Percentiles rank a stretch among this genome's conserved stretches.
phyloP scores from a whole-genome alignment of 2,113 vertebrate species.

The Cepphus grylle region DNA sequence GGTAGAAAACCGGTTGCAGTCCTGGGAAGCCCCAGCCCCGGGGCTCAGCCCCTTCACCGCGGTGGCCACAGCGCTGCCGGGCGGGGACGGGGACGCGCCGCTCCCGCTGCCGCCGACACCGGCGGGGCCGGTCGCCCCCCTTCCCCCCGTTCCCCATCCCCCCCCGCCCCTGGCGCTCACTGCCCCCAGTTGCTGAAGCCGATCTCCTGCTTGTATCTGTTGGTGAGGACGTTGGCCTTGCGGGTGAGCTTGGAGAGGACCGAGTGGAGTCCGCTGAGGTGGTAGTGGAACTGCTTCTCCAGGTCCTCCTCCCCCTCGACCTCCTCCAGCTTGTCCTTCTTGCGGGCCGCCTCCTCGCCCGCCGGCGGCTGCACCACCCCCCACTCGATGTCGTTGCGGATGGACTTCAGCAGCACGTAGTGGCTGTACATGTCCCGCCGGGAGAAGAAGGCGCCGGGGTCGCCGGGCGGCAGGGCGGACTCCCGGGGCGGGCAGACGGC shows the following conservation, averaged over 20 bases:
- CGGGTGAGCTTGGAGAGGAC: conserved; percentile 92
- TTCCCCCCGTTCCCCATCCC: background rate
- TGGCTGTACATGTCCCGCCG: conserved; percentile 93
- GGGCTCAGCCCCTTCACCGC: background rate
- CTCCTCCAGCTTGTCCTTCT: conserved; percentile 77
- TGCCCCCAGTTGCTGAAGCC: conserved; percentile 87
- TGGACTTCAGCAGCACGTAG: conserved; percentile 92
- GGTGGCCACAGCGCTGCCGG: conserved; percentile 65
- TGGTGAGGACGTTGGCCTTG: conserved; percentile 91
- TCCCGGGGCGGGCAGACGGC: background rate
- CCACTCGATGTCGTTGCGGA: conserved; percentile 94
- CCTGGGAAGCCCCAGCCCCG: background rate
- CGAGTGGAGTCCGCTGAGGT: conserved; percentile 89
- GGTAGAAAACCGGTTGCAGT: conserved; percentile 62
- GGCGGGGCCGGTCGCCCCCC: background rate
- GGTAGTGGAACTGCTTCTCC: conserved; percentile 92
- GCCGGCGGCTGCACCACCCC: conserved; percentile 83
- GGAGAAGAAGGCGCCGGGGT: conserved; percentile 66
- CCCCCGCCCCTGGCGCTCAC: conserved; percentile 57
- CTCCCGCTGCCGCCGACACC: background rate
- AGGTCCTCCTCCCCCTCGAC: conserved; percentile 82
- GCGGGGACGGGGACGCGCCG: conserved; percentile 20
- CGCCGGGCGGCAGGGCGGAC: conserved; percentile 17
- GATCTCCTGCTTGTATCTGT: conserved; percentile 94
- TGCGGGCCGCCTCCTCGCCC: conserved; percentile 74